Percentiles rank a stretch among this genome's conserved stretches.
Evolutionary conservation across 2,888 invertebrate genomes (phyloP).

Genomic region (Papilio demoleus): DNA sequence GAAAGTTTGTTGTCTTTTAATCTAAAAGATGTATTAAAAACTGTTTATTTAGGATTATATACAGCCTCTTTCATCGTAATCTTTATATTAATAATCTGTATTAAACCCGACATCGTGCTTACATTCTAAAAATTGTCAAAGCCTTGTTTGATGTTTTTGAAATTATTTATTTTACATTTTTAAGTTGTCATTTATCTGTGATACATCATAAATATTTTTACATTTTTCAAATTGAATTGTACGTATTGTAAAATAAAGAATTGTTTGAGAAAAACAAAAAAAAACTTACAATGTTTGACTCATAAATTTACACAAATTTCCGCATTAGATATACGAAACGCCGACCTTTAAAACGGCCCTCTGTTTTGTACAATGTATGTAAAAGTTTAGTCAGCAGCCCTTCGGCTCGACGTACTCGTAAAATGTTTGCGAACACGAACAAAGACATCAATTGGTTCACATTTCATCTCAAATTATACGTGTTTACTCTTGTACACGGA

Average conservation of each 20-base stretch:
- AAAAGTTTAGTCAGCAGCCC: conserved; percentile 70
- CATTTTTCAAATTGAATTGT: not conserved
- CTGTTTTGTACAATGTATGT: conserved; percentile 64
- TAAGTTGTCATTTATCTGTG: not conserved
- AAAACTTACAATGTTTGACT: not conserved
- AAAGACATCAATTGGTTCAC: conserved; percentile 81
- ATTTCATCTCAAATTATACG: conserved; percentile 79
- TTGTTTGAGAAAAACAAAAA: conserved; percentile 10
- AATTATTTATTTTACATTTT: not conserved
- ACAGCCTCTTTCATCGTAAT: conserved; percentile 4
- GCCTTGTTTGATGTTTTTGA: not conserved
- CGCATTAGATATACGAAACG: conserved; percentile 35
- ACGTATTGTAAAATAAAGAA: not conserved
- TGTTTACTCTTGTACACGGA: conserved; percentile 58
- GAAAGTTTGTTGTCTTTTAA: conserved; percentile 8
- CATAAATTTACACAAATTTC: conserved; percentile 30
- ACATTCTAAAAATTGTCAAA: no score
- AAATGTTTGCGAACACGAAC: conserved; percentile 70
- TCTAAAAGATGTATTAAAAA: conserved; percentile 8
- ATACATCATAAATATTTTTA: not conserved
- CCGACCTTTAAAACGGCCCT: conserved; percentile 43
- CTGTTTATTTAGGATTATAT: conserved; percentile 20
- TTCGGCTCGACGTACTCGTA: conserved; percentile 61
- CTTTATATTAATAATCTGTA: conserved; percentile 1
- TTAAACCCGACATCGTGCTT: conserved; percentile 1